Evolutionary conservation across 1,140 invertebrate genomes (phyloP).

Genomic region (Sycobia sp.): DNA sequence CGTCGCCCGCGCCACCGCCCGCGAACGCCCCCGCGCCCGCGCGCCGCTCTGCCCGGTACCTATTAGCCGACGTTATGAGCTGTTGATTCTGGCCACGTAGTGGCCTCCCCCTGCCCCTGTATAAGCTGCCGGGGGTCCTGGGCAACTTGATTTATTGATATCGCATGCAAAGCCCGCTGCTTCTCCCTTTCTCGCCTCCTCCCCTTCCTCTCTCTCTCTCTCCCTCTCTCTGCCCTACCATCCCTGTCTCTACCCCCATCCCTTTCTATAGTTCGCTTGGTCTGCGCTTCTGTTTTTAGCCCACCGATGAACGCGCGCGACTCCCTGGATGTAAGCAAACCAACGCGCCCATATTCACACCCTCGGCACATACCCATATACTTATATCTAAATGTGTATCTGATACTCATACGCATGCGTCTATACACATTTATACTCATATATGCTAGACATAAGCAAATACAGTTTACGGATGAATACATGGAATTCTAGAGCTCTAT

Average conservation of each 20-base stretch:
- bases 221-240: constrained; percentile 1
- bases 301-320: no score
- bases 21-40: no score
- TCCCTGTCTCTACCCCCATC: no score
- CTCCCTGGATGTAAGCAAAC: background rate
- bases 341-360: no score
- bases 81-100: constrained; percentile 64
- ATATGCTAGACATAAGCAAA: background rate
- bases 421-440: background rate
- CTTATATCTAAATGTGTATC: no score
- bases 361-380: no score
- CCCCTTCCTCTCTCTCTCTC: constrained; percentile 39
- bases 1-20: no score
- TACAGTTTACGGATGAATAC: no score
- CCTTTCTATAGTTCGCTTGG: no score
- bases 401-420: background rate
- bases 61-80: constrained; percentile 63
- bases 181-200: constrained; percentile 43
- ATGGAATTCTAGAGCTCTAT: background rate
- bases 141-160: constrained; percentile 64
- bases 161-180: constrained; percentile 61
- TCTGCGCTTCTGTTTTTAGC: no score
- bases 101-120: constrained; percentile 45
- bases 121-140: constrained; percentile 52
- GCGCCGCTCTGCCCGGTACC: constrained; percentile 50